Percentiles rank a stretch among this genome's conserved stretches.
Evolutionary conservation across 2,797 vertebrate species (phyloP).

Genomic region (Acrocephalus scirpaceus): DNA sequence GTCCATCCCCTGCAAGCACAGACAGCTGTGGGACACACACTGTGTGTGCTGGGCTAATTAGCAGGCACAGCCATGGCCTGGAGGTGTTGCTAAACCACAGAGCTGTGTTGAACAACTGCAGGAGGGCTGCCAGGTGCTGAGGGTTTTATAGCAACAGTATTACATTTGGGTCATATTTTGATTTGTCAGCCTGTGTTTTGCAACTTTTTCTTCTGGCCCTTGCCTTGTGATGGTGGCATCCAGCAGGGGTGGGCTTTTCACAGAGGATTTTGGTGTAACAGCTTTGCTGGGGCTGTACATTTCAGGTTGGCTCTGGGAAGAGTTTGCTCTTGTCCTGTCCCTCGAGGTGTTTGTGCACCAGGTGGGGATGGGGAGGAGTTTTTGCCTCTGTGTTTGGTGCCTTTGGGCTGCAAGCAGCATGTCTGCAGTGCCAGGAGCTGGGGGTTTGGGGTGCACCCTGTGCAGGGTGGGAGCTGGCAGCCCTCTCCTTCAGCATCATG

Average conservation of each 20-base stretch:
- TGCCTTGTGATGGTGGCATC: neutral
- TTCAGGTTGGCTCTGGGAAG: neutral
- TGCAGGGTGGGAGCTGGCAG: neutral
- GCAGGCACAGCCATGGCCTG: neutral
- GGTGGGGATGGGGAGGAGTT: neutral
- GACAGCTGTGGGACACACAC: neutral
- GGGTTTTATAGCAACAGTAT: neutral
- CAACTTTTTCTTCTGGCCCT: neutral
- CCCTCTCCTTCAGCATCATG: neutral
- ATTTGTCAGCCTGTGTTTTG: neutral
- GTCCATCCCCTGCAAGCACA: neutral
- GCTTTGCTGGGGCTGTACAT: fast-evolving
- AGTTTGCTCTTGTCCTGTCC: neutral
- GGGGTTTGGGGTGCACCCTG: neutral
- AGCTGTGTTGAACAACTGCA: neutral
- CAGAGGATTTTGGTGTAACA: neutral
- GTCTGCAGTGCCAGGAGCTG: neutral
- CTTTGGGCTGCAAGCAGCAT: neutral
- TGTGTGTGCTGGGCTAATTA: neutral
- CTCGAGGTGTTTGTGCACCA: fast-evolving
- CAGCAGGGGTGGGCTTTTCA: neutral
- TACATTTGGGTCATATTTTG: neutral
- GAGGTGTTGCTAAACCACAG: neutral
- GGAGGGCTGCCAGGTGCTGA: neutral
- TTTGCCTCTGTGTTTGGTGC: fast-evolving